A percentile compares a stretch with the other conserved stretches of the same genome.
Conservation (phyloP, 1,140 invertebrate genomes). For the Thaumatotibia leucotreta region DNA sequence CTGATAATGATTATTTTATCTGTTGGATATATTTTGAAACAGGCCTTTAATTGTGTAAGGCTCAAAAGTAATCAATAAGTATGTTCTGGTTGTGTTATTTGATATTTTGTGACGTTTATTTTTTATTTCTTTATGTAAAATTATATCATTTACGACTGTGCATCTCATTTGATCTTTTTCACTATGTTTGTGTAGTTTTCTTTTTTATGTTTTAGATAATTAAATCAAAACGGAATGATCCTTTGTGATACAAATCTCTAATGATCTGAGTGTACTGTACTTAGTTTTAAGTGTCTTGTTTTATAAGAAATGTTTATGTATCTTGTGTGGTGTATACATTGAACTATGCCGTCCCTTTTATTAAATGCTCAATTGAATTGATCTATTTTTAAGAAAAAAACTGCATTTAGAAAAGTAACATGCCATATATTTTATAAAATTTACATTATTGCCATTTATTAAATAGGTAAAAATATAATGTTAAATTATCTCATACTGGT, state of each 20-base stretch:
- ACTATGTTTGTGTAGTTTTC: background rate
- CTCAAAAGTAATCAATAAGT: background rate
- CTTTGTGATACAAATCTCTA: conserved; percentile 9
- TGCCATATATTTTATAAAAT: conserved; percentile 70
- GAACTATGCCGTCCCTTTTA: conserved; percentile 23
- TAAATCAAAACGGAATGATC: background rate
- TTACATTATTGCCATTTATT: conserved; percentile 59
- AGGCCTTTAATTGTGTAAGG: too few species aligned
- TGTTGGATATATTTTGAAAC: too few species aligned
- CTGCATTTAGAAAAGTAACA: conserved; percentile 65
- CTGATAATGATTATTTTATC: too few species aligned
- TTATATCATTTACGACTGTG: background rate
- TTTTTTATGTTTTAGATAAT: background rate
- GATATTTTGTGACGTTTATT: background rate
- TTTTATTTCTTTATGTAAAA: background rate
- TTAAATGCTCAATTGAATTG: conserved; percentile 29
- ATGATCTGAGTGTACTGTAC: conserved; percentile 1
- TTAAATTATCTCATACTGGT: conserved; percentile 25
- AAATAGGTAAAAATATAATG: conserved; percentile 41
- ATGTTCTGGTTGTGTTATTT: background rate
- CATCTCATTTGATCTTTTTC: background rate
- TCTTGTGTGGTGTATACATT: background rate
- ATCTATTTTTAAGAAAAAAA: conserved; percentile 31
- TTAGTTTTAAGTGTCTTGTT: conserved; percentile 17
- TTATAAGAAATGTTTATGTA: background rate